phyloP scores from a whole-genome alignment of 2,113 vertebrate genomes.

The Marcusenius ussheri region DNA sequence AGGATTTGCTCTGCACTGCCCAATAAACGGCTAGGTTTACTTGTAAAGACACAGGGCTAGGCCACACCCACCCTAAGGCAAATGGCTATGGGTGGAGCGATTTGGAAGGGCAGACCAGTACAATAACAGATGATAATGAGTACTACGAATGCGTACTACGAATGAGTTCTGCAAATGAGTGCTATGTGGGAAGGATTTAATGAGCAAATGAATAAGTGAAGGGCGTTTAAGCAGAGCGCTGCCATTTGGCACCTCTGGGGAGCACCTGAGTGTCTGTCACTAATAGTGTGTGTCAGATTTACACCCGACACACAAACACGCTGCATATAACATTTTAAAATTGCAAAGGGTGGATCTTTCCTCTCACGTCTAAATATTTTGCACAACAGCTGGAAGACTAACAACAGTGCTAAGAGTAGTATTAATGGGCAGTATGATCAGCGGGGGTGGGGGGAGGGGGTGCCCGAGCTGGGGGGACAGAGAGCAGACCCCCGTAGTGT shows the following conservation, averaged over 20 bases:
- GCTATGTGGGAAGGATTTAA: not conserved
- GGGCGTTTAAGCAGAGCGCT: not conserved
- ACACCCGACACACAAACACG: not conserved
- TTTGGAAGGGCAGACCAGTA: not conserved
- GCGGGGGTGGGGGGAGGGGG: too few relatives aligned
- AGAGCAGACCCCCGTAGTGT: not conserved
- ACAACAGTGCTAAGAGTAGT: not conserved
- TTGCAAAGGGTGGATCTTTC: not conserved
- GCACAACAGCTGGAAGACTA: not conserved
- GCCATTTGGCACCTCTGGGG: not conserved
- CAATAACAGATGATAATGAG: not conserved
- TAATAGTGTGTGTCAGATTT: not conserved
- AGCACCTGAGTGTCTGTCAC: not conserved
- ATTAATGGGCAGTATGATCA: not conserved
- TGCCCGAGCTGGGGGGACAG: not conserved
- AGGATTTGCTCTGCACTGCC: not conserved
- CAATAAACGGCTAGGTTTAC: not conserved
- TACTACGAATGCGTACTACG: not conserved
- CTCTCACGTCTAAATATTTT: not conserved
- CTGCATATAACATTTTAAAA: not conserved
- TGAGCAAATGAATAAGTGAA: not conserved
- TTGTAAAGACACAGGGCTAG: not conserved
- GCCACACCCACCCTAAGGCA: not conserved
- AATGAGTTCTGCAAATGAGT: not conserved
- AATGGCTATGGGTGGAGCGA: not conserved